Evolutionary conservation across 2,888 invertebrate species (phyloP), one percentile per base, ranked within the genome.

Genomic region (Leucophenga maculata): DNA sequence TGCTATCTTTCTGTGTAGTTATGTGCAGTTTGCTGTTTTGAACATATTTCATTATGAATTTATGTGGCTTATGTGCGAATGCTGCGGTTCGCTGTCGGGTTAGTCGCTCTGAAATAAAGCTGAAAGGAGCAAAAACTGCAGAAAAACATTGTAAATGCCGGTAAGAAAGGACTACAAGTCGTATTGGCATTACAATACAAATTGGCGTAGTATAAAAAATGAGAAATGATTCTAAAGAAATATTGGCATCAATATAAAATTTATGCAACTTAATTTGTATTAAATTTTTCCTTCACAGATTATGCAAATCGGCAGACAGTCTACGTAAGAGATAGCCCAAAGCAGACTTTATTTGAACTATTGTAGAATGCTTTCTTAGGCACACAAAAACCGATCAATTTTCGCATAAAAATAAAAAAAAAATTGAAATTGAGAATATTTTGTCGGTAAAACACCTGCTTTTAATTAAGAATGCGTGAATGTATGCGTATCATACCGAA

Each of bases 1-100:
- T n/a, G 39, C 60, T 39, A 39, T 32, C 16, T 60, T 9, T n/a
- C 44, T 39, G 13, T 57, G 26, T 57, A 11, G 39, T 60, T 16
- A 14, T 46, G 22, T 22, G 46, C 18, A 32, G 22, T 32, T 46
- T 20, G 4, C 14, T 73, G 72, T 70, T 70, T 72, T 70, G 77
- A 72, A 77, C 79, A 78, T 86, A 86, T 78, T 80, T 85, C 80
- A 85, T 85, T 85, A 85, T 83, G 79, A 85, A 85, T 86, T 85
- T 85, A 85, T 84, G 86, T 82, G 78, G 83, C 78, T 82, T 85
- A 80, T 85, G 76, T 72, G 78, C 50, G n/a, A n/a, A 50, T 50
- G 50, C 50, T 50, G 50, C 50, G 50, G 50, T 50, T n/a, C 50
- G 50, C 50, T n/a, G 50, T 50, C 50, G 6, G 50, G 18, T 39